Conservation (phyloP, 2,888 invertebrate genomes). For the Drosophila aldrichi region DNA sequence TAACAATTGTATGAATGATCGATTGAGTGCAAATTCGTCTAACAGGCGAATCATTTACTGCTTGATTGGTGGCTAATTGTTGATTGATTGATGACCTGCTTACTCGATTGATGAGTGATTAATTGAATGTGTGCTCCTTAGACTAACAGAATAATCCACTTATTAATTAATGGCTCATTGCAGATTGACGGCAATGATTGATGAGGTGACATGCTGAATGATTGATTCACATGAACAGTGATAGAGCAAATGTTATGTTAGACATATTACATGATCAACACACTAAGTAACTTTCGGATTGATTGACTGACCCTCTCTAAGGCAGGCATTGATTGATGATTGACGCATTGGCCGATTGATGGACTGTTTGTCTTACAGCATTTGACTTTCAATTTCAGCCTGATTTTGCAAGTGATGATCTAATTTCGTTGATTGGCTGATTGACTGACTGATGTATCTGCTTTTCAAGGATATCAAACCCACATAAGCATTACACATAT, state of each 20-base stretch:
- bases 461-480: neutral
- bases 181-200: no score
- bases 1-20: neutral
- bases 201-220: no score
- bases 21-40: neutral
- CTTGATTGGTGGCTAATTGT: neutral
- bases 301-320: no score
- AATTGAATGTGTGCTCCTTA: neutral
- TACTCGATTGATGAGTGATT: neutral
- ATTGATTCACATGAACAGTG: no score
- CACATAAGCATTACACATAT: neutral
- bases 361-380: no score
- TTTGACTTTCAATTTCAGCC: no score
- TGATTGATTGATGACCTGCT: neutral
- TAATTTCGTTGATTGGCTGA: neutral
- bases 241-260: no score
- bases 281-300: no score
- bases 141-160: neutral
- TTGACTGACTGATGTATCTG: neutral
- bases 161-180: neutral
- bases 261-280: no score
- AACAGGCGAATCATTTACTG: neutral
- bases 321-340: no score
- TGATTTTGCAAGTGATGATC: neutral
- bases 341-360: no score